Conservation (phyloP, 2,797 vertebrate species). For the Onychomys leucogaster region DNA sequence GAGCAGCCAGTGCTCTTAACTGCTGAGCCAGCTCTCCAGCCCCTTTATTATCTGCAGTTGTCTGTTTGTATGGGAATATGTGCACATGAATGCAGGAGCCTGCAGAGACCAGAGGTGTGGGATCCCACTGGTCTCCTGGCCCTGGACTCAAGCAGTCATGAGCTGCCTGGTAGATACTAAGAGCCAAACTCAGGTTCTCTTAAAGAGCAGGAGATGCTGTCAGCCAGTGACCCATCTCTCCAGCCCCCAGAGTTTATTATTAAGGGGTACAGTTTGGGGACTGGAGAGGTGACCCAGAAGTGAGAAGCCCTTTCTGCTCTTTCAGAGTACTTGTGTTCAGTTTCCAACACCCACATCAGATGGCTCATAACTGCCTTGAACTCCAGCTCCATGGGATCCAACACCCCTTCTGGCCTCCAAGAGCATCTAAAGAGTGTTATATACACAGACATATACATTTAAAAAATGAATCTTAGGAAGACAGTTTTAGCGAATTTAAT, state of each 20-base stretch:
- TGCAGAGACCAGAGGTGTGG: background rate
- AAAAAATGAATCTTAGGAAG: background rate
- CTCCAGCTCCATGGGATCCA: background rate
- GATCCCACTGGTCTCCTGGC: background rate
- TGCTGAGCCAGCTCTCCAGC: background rate
- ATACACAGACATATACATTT: background rate
- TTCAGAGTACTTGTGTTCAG: background rate
- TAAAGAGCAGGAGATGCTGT: background rate
- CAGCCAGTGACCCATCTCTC: background rate
- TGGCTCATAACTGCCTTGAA: background rate
- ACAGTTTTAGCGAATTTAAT: background rate
- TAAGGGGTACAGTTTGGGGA: conserved; percentile 68
- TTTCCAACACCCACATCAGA: background rate
- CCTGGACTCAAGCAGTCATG: background rate
- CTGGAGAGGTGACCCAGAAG: background rate
- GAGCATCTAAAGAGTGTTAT: background rate
- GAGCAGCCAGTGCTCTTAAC: background rate
- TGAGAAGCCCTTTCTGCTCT: background rate
- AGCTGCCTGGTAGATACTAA: background rate
- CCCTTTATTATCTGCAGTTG: background rate
- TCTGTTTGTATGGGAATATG: background rate
- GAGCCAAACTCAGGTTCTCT: background rate
- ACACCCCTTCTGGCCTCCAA: background rate
- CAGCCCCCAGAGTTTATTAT: conserved; percentile 64
- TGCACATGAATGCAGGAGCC: background rate